Evolutionary conservation across 1,140 invertebrate species (phyloP).

Genomic region (Branchinecta lynchi): DNA sequence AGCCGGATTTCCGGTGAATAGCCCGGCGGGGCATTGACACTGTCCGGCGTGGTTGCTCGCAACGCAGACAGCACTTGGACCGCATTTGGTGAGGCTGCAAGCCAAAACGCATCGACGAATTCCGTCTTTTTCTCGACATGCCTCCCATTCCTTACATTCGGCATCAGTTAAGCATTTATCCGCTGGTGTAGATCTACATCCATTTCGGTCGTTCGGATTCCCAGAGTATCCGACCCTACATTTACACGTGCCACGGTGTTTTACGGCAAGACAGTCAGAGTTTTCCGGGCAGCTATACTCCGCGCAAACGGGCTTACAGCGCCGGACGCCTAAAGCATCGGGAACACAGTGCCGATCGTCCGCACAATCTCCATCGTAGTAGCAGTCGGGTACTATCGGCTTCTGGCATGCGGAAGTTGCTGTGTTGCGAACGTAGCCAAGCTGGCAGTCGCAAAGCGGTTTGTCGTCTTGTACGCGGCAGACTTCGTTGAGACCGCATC

Average conservation of each 20-base stretch:
- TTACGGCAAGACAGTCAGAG: constrained; percentile 54
- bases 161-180: constrained; percentile 60
- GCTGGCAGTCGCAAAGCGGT: constrained; percentile 56
- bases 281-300: constrained; percentile 66
- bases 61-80: constrained; percentile 43
- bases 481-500: constrained; percentile 61
- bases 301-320: constrained; percentile 57
- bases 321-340: constrained; percentile 65
- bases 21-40: constrained; percentile 69
- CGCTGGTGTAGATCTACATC: constrained; percentile 50
- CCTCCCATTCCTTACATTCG: constrained; percentile 61
- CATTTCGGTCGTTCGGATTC: constrained; percentile 72
- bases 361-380: constrained; percentile 50
- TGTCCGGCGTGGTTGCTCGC: constrained; percentile 73
- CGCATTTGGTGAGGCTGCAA: constrained; percentile 57
- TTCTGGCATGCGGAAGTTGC: constrained; percentile 60
- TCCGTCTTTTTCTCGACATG: constrained; percentile 40
- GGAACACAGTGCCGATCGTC: constrained; percentile 49
- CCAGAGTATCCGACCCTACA: constrained; percentile 56
- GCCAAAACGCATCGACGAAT: constrained; percentile 47
- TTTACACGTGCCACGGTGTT: constrained; percentile 35
- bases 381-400: constrained; percentile 64
- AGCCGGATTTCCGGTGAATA: constrained; percentile 67
- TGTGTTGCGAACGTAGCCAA: constrained; percentile 63
- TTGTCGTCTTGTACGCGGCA: constrained; percentile 48